Conservation (phyloP, 2,888 invertebrate genomes). For the Torymus tubicola region DNA sequence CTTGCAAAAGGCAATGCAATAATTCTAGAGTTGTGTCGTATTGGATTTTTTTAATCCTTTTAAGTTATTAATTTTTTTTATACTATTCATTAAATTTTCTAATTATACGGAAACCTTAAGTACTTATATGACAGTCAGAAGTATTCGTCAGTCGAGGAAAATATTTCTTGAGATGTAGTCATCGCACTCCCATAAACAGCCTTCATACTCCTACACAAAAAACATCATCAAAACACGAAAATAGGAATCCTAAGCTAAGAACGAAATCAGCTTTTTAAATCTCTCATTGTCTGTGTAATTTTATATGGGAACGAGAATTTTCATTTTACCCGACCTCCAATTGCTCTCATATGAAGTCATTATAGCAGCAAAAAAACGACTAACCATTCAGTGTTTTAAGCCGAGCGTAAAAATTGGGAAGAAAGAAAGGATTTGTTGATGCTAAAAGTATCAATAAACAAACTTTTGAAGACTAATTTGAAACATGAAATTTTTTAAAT, state of each 20-base stretch:
- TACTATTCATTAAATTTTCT: not conserved
- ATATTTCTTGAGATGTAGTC: not conserved
- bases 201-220: conserved; percentile 7
- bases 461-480: no score
- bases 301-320: no score
- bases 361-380: no score
- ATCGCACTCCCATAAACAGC: conserved; percentile 14
- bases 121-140: not conserved
- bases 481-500: no score
- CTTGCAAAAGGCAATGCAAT: conserved; percentile 16
- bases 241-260: not conserved
- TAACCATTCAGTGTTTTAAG: no score
- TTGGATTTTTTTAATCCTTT: not conserved
- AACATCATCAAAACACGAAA: conserved; percentile 6
- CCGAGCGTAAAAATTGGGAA: no score
- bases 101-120: not conserved
- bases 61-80: not conserved
- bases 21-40: conserved; percentile 8
- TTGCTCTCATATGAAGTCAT: no score
- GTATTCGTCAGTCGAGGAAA: not conserved
- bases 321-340: no score
- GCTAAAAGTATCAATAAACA: no score
- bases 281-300: no score
- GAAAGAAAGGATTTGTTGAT: no score
- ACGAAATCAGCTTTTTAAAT: no score